These are phyloP conservation scores for Parapristionchus giblindavisi DNA, from an alignment of 2,888 invertebrate species.

Conservation along the genomic window DNA sequence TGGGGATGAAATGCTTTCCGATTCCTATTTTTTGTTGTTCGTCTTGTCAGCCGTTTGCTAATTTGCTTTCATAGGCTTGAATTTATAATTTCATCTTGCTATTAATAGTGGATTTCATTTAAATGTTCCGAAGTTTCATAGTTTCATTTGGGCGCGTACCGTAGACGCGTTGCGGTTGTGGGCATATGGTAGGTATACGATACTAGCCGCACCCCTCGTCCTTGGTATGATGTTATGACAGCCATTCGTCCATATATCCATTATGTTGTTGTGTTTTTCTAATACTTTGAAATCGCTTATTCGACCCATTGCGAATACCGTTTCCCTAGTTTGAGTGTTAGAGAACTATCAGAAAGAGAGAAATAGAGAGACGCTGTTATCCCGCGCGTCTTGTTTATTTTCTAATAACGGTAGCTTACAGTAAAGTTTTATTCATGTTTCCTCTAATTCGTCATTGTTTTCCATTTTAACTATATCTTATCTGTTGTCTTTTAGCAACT, in stretches of 20 bases:
- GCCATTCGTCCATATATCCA: neutral
- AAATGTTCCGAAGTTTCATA: neutral
- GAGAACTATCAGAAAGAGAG: constrained; percentile 8
- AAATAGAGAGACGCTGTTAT: neutral
- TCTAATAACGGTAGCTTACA: constrained; percentile 24
- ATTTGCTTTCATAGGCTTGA: neutral
- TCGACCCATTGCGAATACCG: constrained; percentile 22
- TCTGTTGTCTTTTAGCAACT: neutral
- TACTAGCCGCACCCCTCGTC: neutral
- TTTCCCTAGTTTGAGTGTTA: neutral
- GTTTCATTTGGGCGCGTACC: constrained; percentile 1
- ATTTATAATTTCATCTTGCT: neutral
- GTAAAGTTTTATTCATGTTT: neutral
- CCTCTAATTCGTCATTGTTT: no score
- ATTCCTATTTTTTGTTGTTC: neutral
- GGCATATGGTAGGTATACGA: constrained; percentile 32
- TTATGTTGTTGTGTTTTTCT: neutral
- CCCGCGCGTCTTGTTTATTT: neutral
- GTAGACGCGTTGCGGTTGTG: constrained; percentile 28
- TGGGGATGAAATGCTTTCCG: neutral
- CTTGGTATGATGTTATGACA: neutral
- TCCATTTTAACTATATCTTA: neutral
- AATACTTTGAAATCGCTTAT: neutral
- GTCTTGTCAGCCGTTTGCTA: neutral
- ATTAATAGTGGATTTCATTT: neutral